Conservation (phyloP, 2,113 vertebrate genomes). For the Nycticryphes semicollaris region DNA sequence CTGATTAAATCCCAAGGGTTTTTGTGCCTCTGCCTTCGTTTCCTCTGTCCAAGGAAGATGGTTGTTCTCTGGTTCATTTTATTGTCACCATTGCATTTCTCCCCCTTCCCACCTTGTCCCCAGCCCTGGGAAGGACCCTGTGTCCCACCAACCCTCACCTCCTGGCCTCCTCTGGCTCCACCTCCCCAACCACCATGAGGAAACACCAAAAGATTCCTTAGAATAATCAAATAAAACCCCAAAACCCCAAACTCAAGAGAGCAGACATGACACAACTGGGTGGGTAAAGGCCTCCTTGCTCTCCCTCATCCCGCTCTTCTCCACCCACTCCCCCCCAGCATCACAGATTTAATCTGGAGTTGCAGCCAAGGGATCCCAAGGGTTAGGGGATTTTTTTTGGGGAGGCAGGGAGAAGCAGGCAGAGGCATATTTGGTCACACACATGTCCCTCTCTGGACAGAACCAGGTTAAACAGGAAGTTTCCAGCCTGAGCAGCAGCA, state of each 20-base stretch:
- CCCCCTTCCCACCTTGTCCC: background rate
- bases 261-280: background rate
- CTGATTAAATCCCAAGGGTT: background rate
- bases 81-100: background rate
- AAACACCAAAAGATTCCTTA: background rate
- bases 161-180: background rate
- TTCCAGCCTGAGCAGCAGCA: background rate
- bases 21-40: background rate
- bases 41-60: background rate
- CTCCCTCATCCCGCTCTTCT: background rate
- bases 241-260: too few species aligned
- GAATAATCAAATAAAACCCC: background rate
- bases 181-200: background rate
- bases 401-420: background rate
- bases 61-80: background rate
- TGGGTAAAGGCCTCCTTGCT: background rate
- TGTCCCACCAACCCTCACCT: background rate
- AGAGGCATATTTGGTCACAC: rapidly evolving
- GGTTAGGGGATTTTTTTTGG: background rate
- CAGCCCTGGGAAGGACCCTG: background rate
- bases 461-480: background rate
- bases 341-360: background rate
- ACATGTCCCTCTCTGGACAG: background rate
- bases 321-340: rapidly evolving
- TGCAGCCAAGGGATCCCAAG: background rate